Base-by-base conservation (phyloP, 1,140 invertebrate species). In the Kradibia gibbosae region DNA sequence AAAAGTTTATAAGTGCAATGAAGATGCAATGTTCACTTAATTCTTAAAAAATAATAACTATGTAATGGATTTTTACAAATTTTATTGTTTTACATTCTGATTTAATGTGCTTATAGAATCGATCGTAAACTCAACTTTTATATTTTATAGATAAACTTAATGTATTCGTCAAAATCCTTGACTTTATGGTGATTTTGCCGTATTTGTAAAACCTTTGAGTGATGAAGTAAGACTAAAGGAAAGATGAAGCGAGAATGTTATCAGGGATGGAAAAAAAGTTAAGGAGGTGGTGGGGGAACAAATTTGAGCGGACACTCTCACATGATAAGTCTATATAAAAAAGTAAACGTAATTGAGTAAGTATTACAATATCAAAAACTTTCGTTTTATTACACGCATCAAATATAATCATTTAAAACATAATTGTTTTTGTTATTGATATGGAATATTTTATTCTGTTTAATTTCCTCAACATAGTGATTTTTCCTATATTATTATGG, bases 161-260 rank as follows among this genome's bases (percentile, higher is more conserved):
- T 53, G 22, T 53, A 53, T 53, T 53, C 15, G 22, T 53, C 3
- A 17, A 17, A 34, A 22, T 31, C 10, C 57, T 4, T 31, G 25
- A 36, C 36, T 36, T 0, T 65, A 28, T 20, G 1, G 5, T 65
- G 15, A 65, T 65, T 65, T 65, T 17, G 31, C 10, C 8, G 8
- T 20, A 36, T 65, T 65, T 36, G 60, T 34, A 65, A 65, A 36
- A 36, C 31, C 15, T 36, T 34, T 3, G 60, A 65, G 22, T 22
- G 60, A 65, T 65, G 31, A 36, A 36, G 60, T 36, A 36, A 65
- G 28, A 65, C 31, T 65, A 65, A 65, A 65, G 60, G 31, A 36
- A 65, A 65, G 31, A 65, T 20, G 31, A 36, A 65, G 15, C 11
- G 8, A 36, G 15, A 36, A 36, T 36, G 20, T 65, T 36, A 65